Base-by-base conservation (phyloP, 2,113 vertebrate species). In the Sinocyclocheilus grahami region DNA sequence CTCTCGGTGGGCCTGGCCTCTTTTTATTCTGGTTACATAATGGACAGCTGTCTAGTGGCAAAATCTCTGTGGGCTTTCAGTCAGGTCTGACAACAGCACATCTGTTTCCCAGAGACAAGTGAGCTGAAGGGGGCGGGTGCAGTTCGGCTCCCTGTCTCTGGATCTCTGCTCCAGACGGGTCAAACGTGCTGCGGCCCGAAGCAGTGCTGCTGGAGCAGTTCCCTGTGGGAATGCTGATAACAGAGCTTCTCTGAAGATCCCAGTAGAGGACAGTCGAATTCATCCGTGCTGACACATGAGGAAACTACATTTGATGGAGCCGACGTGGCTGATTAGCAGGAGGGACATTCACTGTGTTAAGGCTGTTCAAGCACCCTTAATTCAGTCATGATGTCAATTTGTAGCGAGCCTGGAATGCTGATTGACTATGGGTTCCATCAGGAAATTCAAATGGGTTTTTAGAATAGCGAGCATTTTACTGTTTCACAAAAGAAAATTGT, bases 41-140 rank as follows among this genome's bases (percentile, higher is more conserved):
- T 78, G 75, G 86, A 90, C 90, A 92, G 87, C 89, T 92, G 92
- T 90, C 88, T 85, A 85, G 67, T 69, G 69, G 75, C 83, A 81
- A 55, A 87, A 63, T 79, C 77, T 71, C 39, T 82, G 86, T 39
- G 78, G 67, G 85, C 80, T 65, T 27, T 71, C 51, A 48, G 82
- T 86, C 86, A 89, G 81, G 85, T 75, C 75, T 88, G 62, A 89
- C 85, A 89, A 82, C 85, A 80, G 63, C 86, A 87, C 90, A 91
- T 90, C 91, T 90, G 89, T 86, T 89, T 89, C 63, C 85, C 65
- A 65, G 76, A 86, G 65, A 90, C 82, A 86, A 63, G 80, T 37
- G 46, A n/a, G 67, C 22, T 20, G 33, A 12, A 7, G 30, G 37
- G 3, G 72, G 37, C 14, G 5, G 46, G 30, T 71, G 51, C n/a